These are phyloP conservation scores for Liopterus haemorrhoidalis DNA, from an alignment of 2,888 invertebrate genomes.

Conservation along the genomic window DNA sequence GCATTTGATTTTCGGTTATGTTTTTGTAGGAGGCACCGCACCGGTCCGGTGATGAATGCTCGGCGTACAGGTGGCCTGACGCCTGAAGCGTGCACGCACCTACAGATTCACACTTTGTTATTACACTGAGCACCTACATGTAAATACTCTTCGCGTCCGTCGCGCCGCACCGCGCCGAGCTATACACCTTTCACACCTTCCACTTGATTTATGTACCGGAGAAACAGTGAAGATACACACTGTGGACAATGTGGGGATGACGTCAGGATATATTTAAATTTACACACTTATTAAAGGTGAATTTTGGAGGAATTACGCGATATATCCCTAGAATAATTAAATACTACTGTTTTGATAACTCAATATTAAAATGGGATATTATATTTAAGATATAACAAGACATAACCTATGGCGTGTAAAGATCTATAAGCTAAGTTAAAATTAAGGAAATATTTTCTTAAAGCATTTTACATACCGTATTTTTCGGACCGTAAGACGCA, in stretches of 20 bases:
- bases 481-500: too few species aligned
- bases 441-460: too few species aligned
- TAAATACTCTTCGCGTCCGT: too few species aligned
- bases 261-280: background rate
- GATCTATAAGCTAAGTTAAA: too few species aligned
- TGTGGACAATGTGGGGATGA: background rate
- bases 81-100: constrained; percentile 15
- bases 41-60: background rate
- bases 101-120: constrained; percentile 20
- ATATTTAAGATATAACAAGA: too few species aligned
- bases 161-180: background rate
- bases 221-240: background rate
- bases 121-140: constrained; percentile 11
- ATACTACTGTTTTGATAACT: too few species aligned
- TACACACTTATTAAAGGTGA: background rate
- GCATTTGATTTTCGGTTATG: too few species aligned
- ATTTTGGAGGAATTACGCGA: too few species aligned
- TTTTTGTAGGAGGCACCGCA: constrained; percentile 5
- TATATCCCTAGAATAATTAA: too few species aligned
- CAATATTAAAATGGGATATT: too few species aligned
- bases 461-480: too few species aligned
- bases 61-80: constrained; percentile 10
- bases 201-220: background rate
- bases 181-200: constrained; percentile 7
- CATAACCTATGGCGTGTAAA: too few species aligned